Evolutionary conservation across 2,888 invertebrate species (phyloP).

Genomic region (Perdita meconis): DNA sequence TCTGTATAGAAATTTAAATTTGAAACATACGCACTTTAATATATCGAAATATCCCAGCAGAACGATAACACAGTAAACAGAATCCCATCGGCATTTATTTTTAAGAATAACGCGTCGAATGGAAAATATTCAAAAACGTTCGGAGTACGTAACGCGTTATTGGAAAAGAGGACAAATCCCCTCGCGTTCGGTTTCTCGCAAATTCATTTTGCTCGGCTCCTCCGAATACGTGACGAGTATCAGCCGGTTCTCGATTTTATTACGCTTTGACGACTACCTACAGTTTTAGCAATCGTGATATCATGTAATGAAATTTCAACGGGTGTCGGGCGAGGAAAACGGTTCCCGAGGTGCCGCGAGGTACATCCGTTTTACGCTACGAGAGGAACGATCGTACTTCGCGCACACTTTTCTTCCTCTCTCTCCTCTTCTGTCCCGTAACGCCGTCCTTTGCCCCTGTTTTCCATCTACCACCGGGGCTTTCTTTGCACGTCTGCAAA

Average conservation of each 20-base stretch:
- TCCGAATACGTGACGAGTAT: conserved; percentile 43
- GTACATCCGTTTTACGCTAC: conserved; percentile 43
- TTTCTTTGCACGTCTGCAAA: conserved; percentile 36
- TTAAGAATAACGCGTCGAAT: too few species aligned
- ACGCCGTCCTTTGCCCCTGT: conserved; percentile 23
- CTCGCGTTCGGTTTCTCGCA: conserved; percentile 20
- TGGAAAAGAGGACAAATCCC: background rate
- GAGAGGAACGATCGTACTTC: conserved; percentile 32
- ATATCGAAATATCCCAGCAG: background rate
- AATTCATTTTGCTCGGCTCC: conserved; percentile 33
- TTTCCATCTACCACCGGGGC: conserved; percentile 1
- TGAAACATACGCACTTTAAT: too few species aligned
- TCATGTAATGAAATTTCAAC: conserved; percentile 62
- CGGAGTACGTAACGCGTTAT: background rate
- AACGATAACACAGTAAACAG: too few species aligned
- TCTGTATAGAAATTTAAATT: too few species aligned
- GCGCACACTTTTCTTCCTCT: conserved; percentile 10
- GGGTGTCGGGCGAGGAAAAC: conserved; percentile 44
- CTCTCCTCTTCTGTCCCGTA: conserved; percentile 3
- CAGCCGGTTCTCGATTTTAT: conserved; percentile 49
- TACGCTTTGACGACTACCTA: conserved; percentile 43
- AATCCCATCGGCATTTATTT: too few species aligned
- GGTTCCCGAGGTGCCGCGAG: conserved; percentile 36
- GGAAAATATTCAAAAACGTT: background rate
- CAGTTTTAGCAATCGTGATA: conserved; percentile 53